Percentiles rank a stretch among this genome's conserved stretches.
Conservation (phyloP, 53 echinoderm and acorn worm genomes). For the Luidia sarsii region DNA sequence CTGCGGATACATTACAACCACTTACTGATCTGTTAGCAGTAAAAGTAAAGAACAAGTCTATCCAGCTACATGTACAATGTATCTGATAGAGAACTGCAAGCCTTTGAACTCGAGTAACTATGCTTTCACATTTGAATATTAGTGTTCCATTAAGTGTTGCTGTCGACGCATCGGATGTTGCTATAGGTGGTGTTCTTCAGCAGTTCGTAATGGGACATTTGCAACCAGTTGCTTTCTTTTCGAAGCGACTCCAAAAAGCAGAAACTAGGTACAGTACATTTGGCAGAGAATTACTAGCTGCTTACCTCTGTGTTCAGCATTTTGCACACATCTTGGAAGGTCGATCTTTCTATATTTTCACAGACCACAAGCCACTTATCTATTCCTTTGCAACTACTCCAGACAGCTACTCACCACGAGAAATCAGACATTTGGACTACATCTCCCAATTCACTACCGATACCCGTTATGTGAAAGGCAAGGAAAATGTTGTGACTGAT, state of each 20-base stretch:
- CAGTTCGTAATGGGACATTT: background rate
- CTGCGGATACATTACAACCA: background rate
- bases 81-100: no score
- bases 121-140: background rate
- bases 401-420: background rate
- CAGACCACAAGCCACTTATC: conserved; percentile 14
- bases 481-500: conserved; percentile 18
- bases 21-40: background rate
- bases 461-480: conserved; percentile 20
- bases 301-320: conserved; percentile 1
- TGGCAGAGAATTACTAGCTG: conserved; percentile 10
- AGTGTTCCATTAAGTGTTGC: no score
- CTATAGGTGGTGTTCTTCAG: conserved; percentile 9
- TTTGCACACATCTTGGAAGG: conserved; percentile 22
- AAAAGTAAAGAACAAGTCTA: no score
- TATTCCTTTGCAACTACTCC: background rate
- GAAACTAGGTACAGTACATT: conserved; percentile 30
- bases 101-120: no score
- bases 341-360: conserved; percentile 3
- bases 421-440: conserved; percentile 14
- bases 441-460: conserved; percentile 36
- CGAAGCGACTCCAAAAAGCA: background rate
- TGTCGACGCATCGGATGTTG: background rate
- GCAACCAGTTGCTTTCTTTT: background rate
- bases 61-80: no score